These are phyloP conservation scores for Bombus difficillimus DNA, from an alignment of 1,140 invertebrate species.

Conservation along the genomic window DNA sequence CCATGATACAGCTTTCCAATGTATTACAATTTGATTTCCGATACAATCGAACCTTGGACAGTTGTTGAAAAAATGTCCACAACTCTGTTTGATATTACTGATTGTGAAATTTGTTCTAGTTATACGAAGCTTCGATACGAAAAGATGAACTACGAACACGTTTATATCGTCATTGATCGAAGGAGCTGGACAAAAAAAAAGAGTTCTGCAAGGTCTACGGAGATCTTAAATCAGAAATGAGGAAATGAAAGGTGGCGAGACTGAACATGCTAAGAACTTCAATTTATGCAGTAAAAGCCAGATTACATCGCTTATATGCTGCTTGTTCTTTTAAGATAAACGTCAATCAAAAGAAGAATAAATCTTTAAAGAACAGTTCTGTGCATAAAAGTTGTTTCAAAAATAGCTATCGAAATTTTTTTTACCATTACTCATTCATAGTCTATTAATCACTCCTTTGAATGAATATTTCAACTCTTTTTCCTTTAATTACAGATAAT, in stretches of 20 bases:
- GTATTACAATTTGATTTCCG: slow-evolving; percentile 1
- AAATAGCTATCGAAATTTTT: not conserved
- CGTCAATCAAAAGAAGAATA: not conserved
- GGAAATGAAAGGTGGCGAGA: not conserved
- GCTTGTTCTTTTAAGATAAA: not conserved
- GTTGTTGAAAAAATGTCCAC: not conserved
- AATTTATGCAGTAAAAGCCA: not conserved
- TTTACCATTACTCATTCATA: not conserved
- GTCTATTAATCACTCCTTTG: not conserved
- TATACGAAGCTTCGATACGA: not conserved
- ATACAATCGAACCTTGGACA: not conserved
- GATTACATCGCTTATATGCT: not conserved
- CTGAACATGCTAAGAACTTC: not conserved
- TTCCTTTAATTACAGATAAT: not conserved
- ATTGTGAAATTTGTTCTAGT: not conserved
- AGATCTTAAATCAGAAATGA: not conserved
- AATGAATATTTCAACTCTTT: not conserved
- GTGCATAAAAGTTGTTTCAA: not conserved
- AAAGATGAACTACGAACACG: not conserved
- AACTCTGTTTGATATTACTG: not conserved
- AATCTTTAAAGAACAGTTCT: not conserved
- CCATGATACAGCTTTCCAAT: not conserved
- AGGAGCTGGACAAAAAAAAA: not conserved
- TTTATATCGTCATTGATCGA: not conserved
- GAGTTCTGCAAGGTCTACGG: not conserved